Percentiles rank a stretch among this genome's conserved stretches.
Conservation (phyloP, 2,888 invertebrate genomes). For the Amaurobius ferox region DNA sequence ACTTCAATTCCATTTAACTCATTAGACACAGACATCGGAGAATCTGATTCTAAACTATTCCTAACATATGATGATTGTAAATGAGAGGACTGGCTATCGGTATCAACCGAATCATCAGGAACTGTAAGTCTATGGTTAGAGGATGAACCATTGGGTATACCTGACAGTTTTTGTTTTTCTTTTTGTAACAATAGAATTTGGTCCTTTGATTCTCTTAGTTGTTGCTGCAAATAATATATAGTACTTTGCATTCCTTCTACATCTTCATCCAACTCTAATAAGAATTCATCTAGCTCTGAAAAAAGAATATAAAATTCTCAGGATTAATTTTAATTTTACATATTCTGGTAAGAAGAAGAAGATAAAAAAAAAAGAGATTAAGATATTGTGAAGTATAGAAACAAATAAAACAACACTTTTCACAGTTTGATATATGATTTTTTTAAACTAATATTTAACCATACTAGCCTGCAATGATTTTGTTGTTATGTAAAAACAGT, state of each 20-base stretch:
- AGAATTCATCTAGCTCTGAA: slow-evolving; percentile 94
- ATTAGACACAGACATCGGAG: slow-evolving; percentile 1
- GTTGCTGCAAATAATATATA: slow-evolving; percentile 94
- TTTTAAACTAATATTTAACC: no score
- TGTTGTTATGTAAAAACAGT: no score
- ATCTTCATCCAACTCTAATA: slow-evolving; percentile 97
- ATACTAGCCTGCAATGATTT: no score
- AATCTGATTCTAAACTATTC: background rate
- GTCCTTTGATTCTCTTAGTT: slow-evolving; percentile 89
- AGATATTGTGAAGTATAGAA: no score
- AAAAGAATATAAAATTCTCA: slow-evolving; percentile 66
- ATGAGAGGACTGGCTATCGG: slow-evolving; percentile 21
- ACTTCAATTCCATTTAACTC: slow-evolving; percentile 34
- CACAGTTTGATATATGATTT: no score
- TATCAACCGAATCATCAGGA: slow-evolving; percentile 16
- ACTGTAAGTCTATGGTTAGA: background rate
- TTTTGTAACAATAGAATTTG: slow-evolving; percentile 78
- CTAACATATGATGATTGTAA: slow-evolving; percentile 4
- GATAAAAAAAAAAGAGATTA: no score
- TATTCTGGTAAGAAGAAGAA: no score
- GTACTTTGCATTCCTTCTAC: slow-evolving; percentile 99
- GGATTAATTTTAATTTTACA: no score
- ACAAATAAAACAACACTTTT: no score
- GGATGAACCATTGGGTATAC: slow-evolving; percentile 40
- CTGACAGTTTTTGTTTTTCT: slow-evolving; percentile 57